phyloP scores from a whole-genome alignment of 2,797 vertebrate species.

The Pelobates cultripes region DNA sequence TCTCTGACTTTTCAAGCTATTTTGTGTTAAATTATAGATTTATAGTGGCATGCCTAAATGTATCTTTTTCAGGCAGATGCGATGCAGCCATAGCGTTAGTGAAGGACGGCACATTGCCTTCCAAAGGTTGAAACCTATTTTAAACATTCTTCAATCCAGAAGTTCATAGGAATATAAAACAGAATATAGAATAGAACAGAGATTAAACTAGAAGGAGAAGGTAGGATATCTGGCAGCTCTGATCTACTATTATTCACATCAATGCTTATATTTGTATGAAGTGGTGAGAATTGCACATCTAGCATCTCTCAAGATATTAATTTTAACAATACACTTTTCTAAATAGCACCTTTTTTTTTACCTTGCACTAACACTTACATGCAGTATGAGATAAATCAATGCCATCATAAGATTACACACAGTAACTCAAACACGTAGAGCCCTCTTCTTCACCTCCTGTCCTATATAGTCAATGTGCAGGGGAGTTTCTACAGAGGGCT shows the following conservation, averaged over 20 bases:
- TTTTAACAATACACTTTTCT: too few relatives aligned
- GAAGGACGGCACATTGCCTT: neutral
- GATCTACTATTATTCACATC: neutral
- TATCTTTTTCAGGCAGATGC: constrained; percentile 36
- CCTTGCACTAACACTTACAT: too few relatives aligned
- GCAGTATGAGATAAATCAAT: too few relatives aligned
- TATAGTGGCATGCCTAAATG: neutral
- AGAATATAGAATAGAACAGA: neutral
- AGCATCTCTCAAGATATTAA: too few relatives aligned
- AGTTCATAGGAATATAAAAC: neutral
- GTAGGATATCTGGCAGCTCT: neutral
- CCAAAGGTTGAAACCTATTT: neutral
- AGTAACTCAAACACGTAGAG: too few relatives aligned
- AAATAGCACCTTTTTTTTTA: too few relatives aligned
- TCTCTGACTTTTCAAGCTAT: constrained; percentile 9
- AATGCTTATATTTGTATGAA: neutral
- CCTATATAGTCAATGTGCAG: too few relatives aligned
- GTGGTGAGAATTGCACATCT: neutral
- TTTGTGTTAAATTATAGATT: constrained; percentile 33
- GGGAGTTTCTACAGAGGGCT: too few relatives aligned
- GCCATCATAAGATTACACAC: too few relatives aligned
- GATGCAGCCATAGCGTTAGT: constrained; percentile 8
- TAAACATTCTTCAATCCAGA: neutral
- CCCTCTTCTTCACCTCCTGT: too few relatives aligned
- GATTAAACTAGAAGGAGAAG: neutral